Evolutionary conservation across 2,888 invertebrate species (phyloP).

Genomic region (Adelphocoris suturalis): DNA sequence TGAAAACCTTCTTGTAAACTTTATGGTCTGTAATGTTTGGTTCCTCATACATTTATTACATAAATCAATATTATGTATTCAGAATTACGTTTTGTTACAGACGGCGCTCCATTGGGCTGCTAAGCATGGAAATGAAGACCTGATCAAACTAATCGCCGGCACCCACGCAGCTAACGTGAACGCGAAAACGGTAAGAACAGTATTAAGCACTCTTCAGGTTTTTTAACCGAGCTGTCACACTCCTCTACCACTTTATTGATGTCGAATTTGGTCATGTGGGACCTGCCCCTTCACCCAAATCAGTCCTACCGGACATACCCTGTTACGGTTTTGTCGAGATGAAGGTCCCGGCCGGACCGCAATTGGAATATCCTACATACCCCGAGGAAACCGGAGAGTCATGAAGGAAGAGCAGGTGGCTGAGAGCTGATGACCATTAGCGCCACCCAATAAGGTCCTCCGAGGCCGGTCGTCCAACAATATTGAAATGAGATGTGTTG

Average conservation of each 20-base stretch:
- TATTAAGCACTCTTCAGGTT: no score
- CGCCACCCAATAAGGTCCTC: conserved; percentile 33
- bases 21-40: no score
- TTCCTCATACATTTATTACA: no score
- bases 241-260: no score
- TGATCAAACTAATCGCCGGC: conserved; percentile 95
- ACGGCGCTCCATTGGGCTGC: conserved; percentile 98
- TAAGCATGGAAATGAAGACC: conserved; percentile 94
- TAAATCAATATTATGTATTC: no score
- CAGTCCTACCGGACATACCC: neutral
- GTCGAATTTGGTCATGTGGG: no score
- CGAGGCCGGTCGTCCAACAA: neutral
- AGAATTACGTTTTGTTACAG: conserved; percentile 80
- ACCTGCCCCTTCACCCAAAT: no score
- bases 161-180: conserved; percentile 90
- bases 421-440: conserved; percentile 53
- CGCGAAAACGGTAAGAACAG: conserved; percentile 86
- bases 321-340: neutral
- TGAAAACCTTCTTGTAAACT: no score
- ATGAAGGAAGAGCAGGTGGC: neutral
- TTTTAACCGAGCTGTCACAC: no score
- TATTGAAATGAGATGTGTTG: conserved; percentile 66
- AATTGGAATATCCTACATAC: conserved; percentile 56
- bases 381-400: neutral
- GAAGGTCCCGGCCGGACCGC: neutral